phyloP scores from a whole-genome alignment of 2,113 vertebrate genomes.

The Oncorhynchus kisutch region DNA sequence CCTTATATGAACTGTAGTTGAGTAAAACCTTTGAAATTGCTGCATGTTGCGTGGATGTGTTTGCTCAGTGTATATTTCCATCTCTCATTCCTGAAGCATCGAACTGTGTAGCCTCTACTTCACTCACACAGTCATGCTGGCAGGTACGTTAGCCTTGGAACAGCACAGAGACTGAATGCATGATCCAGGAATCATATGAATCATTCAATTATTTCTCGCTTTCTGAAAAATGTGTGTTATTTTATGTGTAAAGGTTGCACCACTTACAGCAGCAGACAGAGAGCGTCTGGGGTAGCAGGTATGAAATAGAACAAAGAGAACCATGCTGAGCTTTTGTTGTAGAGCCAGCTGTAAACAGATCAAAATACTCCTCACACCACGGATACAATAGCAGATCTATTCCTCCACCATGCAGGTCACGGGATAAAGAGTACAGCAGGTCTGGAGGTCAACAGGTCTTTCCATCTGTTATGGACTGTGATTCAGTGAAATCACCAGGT shows the following conservation, averaged over 20 bases:
- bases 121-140: background rate
- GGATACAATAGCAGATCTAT: background rate
- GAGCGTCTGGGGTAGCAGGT: conserved; percentile 11
- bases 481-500: background rate
- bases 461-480: background rate
- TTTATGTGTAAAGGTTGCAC: background rate
- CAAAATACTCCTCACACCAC: conserved; percentile 10
- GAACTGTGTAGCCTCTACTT: background rate
- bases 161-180: conserved; percentile 14
- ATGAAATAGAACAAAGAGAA: conserved; percentile 19
- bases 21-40: too few species aligned
- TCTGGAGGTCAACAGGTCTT: background rate
- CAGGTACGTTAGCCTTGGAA: background rate
- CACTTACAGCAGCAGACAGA: background rate
- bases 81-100: background rate
- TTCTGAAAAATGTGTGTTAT: background rate
- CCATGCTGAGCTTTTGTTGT: conserved; percentile 26
- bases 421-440: background rate
- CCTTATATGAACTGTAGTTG: too few species aligned
- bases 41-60: too few species aligned
- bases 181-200: background rate
- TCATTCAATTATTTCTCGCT: conserved; percentile 10
- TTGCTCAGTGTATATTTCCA: background rate
- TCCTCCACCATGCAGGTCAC: background rate
- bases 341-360: background rate